Evolutionary conservation across 2,888 invertebrate species (phyloP).

Genomic region (Pimpla rufipes): DNA sequence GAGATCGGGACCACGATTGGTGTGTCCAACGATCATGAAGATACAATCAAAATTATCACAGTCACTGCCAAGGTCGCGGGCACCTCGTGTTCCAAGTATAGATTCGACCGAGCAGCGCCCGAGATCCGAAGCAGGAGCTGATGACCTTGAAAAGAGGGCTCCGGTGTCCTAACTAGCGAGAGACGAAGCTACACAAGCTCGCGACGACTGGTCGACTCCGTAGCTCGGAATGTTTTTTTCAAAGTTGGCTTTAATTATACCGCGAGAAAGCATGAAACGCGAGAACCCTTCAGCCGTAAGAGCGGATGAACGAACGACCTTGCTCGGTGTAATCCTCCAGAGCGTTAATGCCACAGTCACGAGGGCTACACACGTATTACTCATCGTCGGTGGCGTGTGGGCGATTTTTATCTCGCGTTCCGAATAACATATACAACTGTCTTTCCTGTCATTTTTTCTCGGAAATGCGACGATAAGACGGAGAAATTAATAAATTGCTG

Average conservation of each 20-base stretch:
- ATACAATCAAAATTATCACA: slow-evolving; percentile 35
- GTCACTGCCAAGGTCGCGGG: slow-evolving; percentile 40
- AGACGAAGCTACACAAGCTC: slow-evolving; percentile 39
- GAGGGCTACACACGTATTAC: slow-evolving; percentile 73
- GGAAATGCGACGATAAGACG: slow-evolving; percentile 71
- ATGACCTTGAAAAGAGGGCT: slow-evolving; percentile 41
- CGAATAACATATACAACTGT: slow-evolving; percentile 67
- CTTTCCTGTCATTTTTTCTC: slow-evolving; percentile 71
- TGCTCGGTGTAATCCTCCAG: slow-evolving; percentile 63
- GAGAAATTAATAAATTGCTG: slow-evolving; percentile 38
- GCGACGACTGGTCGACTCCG: background rate
- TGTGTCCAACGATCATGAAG: slow-evolving; percentile 36
- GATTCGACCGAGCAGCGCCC: background rate
- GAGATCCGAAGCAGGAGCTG: slow-evolving; percentile 3
- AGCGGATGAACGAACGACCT: slow-evolving; percentile 67
- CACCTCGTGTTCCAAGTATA: slow-evolving; percentile 13
- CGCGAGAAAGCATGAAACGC: slow-evolving; percentile 62
- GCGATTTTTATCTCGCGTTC: slow-evolving; percentile 72
- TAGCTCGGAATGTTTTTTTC: slow-evolving; percentile 40
- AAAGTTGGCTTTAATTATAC: slow-evolving; percentile 63
- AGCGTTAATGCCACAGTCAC: slow-evolving; percentile 61
- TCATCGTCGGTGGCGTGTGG: slow-evolving; percentile 69
- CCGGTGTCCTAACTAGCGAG: slow-evolving; percentile 45
- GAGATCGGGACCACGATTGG: background rate
- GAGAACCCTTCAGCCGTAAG: slow-evolving; percentile 62